These are phyloP conservation scores for Chrysaora quinquecirrha DNA, from an alignment of 30 jellyfish, hydroid and myxozoan species.

Conservation along the genomic window DNA sequence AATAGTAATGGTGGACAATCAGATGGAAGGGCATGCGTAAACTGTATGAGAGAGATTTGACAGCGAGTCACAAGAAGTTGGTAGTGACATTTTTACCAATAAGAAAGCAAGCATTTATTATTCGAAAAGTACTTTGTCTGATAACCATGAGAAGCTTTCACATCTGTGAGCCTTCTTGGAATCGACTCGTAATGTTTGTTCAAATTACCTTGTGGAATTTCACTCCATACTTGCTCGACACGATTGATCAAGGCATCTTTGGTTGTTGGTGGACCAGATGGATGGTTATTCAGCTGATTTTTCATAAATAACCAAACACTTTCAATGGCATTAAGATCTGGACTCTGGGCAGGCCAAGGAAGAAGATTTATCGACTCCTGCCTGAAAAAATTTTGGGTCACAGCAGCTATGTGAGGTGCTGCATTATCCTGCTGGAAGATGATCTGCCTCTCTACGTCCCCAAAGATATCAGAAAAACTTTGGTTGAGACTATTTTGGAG, in stretches of 20 bases:
- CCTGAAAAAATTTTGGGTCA: background rate
- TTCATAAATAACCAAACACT: slow-evolving; percentile 15
- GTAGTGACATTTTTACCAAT: too few relatives aligned
- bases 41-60: too few relatives aligned
- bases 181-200: background rate
- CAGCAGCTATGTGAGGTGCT: background rate
- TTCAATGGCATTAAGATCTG: slow-evolving; percentile 5
- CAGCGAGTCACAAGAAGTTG: too few relatives aligned
- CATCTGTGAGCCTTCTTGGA: background rate
- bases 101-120: too few relatives aligned
- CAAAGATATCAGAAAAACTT: background rate
- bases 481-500: background rate
- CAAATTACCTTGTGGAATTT: background rate
- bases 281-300: background rate
- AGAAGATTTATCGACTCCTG: background rate
- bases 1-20: too few relatives aligned
- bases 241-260: background rate
- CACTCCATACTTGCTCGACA: background rate
- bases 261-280: slow-evolving; percentile 1
- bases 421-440: slow-evolving; percentile 11
- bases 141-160: background rate
- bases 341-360: slow-evolving; percentile 36
- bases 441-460: background rate
- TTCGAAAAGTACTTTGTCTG: background rate
- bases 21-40: too few relatives aligned